Evolutionary conservation across 2,797 vertebrate genomes (phyloP).

Genomic region (Pseudomugil gertrudae): DNA sequence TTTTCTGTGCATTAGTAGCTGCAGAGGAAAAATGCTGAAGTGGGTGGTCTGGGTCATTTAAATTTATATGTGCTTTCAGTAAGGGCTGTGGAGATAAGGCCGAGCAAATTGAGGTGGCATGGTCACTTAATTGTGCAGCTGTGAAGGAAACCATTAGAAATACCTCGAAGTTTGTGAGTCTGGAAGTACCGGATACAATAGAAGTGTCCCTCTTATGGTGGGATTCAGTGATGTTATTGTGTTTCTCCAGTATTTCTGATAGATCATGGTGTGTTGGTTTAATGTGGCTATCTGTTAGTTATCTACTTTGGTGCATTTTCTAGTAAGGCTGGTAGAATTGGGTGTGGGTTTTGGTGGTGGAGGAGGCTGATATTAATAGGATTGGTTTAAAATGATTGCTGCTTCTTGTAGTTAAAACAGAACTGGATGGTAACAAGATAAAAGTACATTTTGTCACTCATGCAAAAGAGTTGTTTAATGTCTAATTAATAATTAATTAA

Average conservation of each 20-base stretch:
- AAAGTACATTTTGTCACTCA: constrained; percentile 1
- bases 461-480: constrained; percentile 10
- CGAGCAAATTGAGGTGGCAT: constrained; percentile 25
- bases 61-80: constrained; percentile 17
- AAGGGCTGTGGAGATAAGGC: constrained; percentile 13
- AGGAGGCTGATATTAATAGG: constrained; percentile 7
- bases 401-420: not conserved
- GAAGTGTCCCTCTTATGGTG: constrained; percentile 35
- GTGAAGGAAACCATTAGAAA: constrained; percentile 24
- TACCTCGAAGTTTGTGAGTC: constrained; percentile 35
- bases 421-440: constrained; percentile 10
- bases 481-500: constrained; percentile 15
- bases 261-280: constrained; percentile 5
- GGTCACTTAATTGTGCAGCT: constrained; percentile 46
- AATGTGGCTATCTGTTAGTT: constrained; percentile 1
- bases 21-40: constrained; percentile 27
- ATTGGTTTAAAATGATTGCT: constrained; percentile 4
- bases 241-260: constrained; percentile 26
- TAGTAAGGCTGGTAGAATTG: constrained; percentile 12
- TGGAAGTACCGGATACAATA: constrained; percentile 39
- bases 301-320: constrained; percentile 4
- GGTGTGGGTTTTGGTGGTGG: constrained; percentile 10
- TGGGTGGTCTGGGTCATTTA: constrained; percentile 24
- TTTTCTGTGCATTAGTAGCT: constrained; percentile 13
- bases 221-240: constrained; percentile 16